Evolutionary conservation across 2,797 vertebrate genomes (phyloP), one percentile per base, ranked within the genome.

Genomic region (Enteromius treurensis): DNA sequence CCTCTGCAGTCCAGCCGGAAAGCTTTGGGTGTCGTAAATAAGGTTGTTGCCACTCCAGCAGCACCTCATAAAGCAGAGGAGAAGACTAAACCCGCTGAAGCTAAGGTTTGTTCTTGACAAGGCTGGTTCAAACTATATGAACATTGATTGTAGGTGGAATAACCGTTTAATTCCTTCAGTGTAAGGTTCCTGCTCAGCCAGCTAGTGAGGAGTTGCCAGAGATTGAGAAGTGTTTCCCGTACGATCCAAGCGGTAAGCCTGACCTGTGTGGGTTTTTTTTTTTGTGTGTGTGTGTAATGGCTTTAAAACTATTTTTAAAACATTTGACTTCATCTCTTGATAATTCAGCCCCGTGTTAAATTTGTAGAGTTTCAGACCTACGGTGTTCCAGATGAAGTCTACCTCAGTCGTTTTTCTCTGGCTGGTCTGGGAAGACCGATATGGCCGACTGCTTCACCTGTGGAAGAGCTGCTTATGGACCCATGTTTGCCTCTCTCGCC

Each of bases 211-310:
- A 85, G 58, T 82, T 86, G n/a, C 87, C 89, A 19, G 90, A 90
- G 45, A 88, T 85, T n/a, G 90, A 90, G 60, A 90, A 86, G 55
- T 88, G 81, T 47, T 88, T 89, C 37, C 86, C 89, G 0, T 90
- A 87, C 71, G 51, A 89, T 53, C 90, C 89, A 7, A 84, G 83
- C 19, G 90, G 90, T 90, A 85, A 64, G 83, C 11, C 0, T 49
- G 26, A 53, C 26, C 23, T 40, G 0, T 21, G 14, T 14, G 40
- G 40, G 37, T 45, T 11, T 45, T 47, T 11, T 45, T 47, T 40
- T 37, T 15, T 40, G 6, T 37, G 26, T 26, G 26, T 26, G 26
- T 26, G 26, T 26, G 26, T 8, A 40, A 14, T 64, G 5, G 9
- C 13, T 26, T 51, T 60, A 32, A 1, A 23, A n/a, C 26, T 6